Evolutionary conservation across 2,888 invertebrate genomes (phyloP), one percentile per base, ranked within the genome.

Genomic region (Criorhina ranunculi): DNA sequence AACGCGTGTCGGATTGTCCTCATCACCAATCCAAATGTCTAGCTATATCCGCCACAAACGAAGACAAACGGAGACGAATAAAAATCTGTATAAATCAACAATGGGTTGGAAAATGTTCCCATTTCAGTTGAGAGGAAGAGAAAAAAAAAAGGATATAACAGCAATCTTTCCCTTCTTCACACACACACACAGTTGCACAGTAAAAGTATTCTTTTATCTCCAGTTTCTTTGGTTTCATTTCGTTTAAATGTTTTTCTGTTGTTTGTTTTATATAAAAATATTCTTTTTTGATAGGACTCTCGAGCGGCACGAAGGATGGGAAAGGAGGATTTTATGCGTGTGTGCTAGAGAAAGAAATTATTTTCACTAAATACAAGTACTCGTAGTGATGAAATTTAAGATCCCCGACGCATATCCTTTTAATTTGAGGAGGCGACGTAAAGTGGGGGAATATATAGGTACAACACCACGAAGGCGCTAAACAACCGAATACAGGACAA

Each of bases 191-290:
- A 53, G 24, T 24, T 24, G 24, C 1, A 11, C 15, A 15, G 0
- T 24, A 15, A 75, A 29, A 64, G 59, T 59, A 67, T 42, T 49
- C 67, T 67, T 67, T 44, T 51, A 76, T 67, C 67, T 57, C 11
- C 17, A 9, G 19, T 57, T 44, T 69, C 31, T 60, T 44, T 44
- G 67, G 35, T 64, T 75, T 53, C 55, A 64, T 75, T 66, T 64
- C 55, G 53, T 17, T 60, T 53, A 60, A 67, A 76, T 51, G 59
- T 15, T 67, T 57, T 31, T 40, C 35, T 51, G 0, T 60, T 77
- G 69, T 69, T 77, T 60, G 60, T 69, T 69, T 60, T 51, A 60
- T 51, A 46, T 59, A 49, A 77, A 51, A 60, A 67, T 67, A 77
- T 75, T 57, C 44, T 17, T 55, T 60, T 67, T 49, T 46, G 49